phyloP scores from a whole-genome alignment of 2,113 vertebrate species.

The Pteronura brasiliensis region DNA sequence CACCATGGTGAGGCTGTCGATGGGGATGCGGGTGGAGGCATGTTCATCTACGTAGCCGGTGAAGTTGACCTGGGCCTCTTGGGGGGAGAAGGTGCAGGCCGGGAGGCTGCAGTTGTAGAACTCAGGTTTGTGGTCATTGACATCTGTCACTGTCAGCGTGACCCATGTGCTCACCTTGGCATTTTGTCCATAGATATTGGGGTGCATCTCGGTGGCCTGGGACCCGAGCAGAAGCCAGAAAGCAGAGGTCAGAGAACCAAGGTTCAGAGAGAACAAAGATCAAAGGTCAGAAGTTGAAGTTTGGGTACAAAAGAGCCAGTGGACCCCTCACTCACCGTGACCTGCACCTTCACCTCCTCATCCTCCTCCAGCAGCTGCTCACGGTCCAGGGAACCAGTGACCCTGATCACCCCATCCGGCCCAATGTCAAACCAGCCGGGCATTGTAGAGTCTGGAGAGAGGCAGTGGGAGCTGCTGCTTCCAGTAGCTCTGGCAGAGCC shows the following conservation, averaged over 20 bases:
- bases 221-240: neutral
- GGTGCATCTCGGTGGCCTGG: constrained; percentile 79
- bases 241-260: neutral
- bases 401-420: constrained; percentile 79
- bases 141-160: constrained; percentile 84
- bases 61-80: constrained; percentile 75
- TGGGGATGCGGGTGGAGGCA: constrained; percentile 77
- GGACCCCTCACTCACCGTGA: constrained; percentile 83
- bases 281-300: neutral
- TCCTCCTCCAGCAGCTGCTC: constrained; percentile 81
- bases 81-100: constrained; percentile 77
- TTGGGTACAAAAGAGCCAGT: too few relatives aligned
- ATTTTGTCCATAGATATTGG: constrained; percentile 54
- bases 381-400: constrained; percentile 84
- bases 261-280: neutral
- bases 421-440: constrained; percentile 83
- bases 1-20: constrained; percentile 84
- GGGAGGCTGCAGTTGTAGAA: constrained; percentile 87
- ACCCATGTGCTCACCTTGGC: constrained; percentile 78
- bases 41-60: constrained; percentile 86
- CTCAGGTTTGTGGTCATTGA: constrained; percentile 90
- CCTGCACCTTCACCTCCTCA: constrained; percentile 80
- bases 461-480: neutral
- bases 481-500: neutral
- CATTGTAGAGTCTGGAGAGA: constrained; percentile 69